Evolutionary conservation across 2,797 vertebrate species (phyloP).

Genomic region (Pelochelys cantorii): DNA sequence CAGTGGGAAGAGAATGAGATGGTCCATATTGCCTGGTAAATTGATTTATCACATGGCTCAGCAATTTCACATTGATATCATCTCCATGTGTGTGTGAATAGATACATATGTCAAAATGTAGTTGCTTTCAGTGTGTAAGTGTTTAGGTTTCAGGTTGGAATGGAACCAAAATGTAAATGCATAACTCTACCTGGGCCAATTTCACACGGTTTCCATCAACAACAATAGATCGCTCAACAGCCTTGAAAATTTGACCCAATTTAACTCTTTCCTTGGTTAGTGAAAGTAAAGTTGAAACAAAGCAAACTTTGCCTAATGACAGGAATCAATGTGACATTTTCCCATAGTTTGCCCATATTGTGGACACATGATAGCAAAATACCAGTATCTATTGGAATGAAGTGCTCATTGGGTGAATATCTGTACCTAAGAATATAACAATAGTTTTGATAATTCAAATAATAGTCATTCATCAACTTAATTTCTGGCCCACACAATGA

Average conservation of each 20-base stretch:
- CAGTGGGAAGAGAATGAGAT: not conserved
- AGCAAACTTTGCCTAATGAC: not conserved
- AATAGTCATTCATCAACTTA: not conserved
- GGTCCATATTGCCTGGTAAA: not conserved
- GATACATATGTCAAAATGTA: not conserved
- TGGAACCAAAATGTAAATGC: not conserved
- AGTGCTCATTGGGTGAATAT: not conserved
- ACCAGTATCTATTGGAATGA: not conserved
- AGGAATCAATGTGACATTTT: constrained; percentile 16
- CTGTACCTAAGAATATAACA: not conserved
- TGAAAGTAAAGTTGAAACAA: not conserved
- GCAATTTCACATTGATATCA: not conserved
- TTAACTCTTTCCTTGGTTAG: not conserved
- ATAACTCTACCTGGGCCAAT: not conserved
- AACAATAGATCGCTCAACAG: not conserved
- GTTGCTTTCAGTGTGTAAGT: not conserved
- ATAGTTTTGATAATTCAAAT: not conserved
- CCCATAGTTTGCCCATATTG: not conserved
- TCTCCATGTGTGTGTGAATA: not conserved
- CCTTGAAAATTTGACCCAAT: not conserved
- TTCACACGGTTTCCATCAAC: not conserved
- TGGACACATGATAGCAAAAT: not conserved
- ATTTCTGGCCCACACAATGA: not conserved
- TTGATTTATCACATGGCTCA: constrained; percentile 1
- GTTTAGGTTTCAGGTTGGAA: not conserved